Conservation (phyloP, 23 tunicate genomes). For the Diplosoma virens region DNA sequence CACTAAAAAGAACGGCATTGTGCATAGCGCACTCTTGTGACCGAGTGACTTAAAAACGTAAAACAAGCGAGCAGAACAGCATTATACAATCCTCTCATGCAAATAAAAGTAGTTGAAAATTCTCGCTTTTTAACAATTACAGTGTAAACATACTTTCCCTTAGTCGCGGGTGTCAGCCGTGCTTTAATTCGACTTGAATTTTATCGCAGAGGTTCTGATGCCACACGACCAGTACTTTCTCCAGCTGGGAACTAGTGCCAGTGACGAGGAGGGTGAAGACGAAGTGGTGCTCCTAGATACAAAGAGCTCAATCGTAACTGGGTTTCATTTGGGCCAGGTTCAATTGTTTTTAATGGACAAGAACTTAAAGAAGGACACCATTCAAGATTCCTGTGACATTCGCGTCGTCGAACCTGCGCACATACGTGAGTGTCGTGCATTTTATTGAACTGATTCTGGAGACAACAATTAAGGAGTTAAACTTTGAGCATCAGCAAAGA, state of each 20-base stretch:
- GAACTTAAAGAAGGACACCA: conserved; percentile 59
- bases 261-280: neutral
- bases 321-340: conserved; percentile 30
- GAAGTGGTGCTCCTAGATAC: conserved; percentile 38
- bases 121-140: too few species aligned
- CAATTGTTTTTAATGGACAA: conserved; percentile 52
- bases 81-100: too few species aligned
- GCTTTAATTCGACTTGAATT: too few species aligned
- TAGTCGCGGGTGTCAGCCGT: too few species aligned
- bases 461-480: too few species aligned
- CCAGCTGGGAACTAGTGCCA: conserved; percentile 21
- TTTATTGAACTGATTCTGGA: neutral
- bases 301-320: conserved; percentile 49
- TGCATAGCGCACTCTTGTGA: too few species aligned
- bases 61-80: too few species aligned
- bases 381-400: conserved; percentile 72
- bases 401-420: conserved; percentile 79
- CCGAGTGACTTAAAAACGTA: too few species aligned
- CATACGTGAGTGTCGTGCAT: neutral
- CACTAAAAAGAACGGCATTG: too few species aligned
- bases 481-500: too few species aligned
- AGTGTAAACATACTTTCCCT: too few species aligned
- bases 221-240: conserved; percentile 73
- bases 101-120: too few species aligned
- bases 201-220: conserved; percentile 43